Percentiles rank a stretch among this genome's conserved stretches.
Evolutionary conservation across 1,140 invertebrate species (phyloP).

Genomic region (Anastatus disparis): DNA sequence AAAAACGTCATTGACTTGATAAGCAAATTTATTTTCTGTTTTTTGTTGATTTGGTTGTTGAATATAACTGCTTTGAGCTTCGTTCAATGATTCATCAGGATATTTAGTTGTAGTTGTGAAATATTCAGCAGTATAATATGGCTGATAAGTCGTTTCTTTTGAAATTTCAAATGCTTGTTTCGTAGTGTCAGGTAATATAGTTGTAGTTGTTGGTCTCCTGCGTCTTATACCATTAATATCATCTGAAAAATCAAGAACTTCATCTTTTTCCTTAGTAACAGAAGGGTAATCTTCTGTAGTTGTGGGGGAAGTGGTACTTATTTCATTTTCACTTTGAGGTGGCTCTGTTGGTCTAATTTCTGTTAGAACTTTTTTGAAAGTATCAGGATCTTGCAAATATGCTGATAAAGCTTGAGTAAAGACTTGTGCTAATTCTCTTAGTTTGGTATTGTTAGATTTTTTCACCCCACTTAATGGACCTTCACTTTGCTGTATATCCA

Average conservation of each 20-base stretch:
- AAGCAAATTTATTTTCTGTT: constrained; percentile 57
- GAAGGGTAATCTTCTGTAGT: constrained; percentile 64
- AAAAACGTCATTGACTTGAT: constrained; percentile 53
- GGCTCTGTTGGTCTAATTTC: constrained; percentile 83
- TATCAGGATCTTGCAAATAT: constrained; percentile 82
- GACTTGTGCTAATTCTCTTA: constrained; percentile 82
- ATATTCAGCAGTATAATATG: constrained; percentile 35
- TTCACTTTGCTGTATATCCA: constrained; percentile 72
- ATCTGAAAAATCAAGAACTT: constrained; percentile 81
- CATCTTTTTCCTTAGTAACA: constrained; percentile 74
- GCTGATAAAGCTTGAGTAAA: constrained; percentile 84
- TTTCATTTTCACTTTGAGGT: constrained; percentile 56
- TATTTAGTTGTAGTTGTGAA: constrained; percentile 40
- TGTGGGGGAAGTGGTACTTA: constrained; percentile 50
- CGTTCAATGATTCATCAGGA: constrained; percentile 55
- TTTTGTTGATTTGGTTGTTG: constrained; percentile 51
- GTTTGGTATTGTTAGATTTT: constrained; percentile 69
- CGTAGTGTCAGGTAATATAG: constrained; percentile 38
- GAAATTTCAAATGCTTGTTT: neutral
- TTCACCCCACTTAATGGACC: constrained; percentile 68
- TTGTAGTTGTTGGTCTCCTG: constrained; percentile 60
- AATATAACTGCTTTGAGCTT: constrained; percentile 51
- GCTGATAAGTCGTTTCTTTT: constrained; percentile 42
- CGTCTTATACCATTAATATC: constrained; percentile 63
- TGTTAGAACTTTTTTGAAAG: constrained; percentile 78